A percentile compares a stretch with the other conserved stretches of the same genome.
These are phyloP conservation scores for Apeltes quadracus DNA, from an alignment of 2,113 vertebrate species.

Conservation along the genomic window DNA sequence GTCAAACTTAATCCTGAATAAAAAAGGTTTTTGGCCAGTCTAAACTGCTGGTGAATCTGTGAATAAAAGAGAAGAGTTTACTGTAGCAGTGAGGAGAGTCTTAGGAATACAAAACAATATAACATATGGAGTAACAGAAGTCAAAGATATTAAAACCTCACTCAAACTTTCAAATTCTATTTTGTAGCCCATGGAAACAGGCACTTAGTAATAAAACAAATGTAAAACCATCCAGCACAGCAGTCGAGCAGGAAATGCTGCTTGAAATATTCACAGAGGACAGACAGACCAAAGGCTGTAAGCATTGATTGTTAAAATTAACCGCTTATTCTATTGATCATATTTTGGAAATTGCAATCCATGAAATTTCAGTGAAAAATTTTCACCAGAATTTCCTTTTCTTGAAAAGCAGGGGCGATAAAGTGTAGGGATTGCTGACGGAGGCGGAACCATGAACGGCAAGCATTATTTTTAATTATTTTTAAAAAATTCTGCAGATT, in stretches of 20 bases:
- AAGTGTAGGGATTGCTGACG: no score
- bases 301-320: not conserved
- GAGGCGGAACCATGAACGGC: not conserved
- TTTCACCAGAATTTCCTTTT: not conserved
- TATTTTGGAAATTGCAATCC: not conserved
- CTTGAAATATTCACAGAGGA: not conserved
- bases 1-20: no score
- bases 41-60: not conserved
- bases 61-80: not conserved
- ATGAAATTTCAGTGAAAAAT: not conserved
- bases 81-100: not conserved
- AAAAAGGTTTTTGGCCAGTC: no score
- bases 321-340: not conserved
- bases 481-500: not conserved
- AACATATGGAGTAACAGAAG: not conserved
- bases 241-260: not conserved
- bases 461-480: not conserved
- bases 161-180: not conserved
- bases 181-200: not conserved
- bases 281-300: not conserved
- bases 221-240: not conserved
- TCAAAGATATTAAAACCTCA: not conserved
- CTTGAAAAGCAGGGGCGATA: no score
- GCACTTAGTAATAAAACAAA: not conserved
- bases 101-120: not conserved